Percentiles rank a stretch among this genome's conserved stretches.
Evolutionary conservation across 1,140 invertebrate species (phyloP).

Genomic region (Notospermus geniculatus): DNA sequence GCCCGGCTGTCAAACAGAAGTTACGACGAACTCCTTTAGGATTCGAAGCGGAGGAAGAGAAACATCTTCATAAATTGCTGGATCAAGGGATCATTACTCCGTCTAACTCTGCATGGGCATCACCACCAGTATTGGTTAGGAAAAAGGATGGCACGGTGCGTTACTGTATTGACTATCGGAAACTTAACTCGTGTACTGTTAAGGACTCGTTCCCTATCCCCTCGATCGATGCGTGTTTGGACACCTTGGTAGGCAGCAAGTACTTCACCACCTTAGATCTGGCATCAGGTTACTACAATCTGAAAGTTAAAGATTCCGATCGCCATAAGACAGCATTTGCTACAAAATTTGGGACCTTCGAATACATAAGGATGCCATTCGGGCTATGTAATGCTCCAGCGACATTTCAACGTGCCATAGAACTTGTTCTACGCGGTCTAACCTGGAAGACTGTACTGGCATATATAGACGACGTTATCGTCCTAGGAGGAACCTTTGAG

Average conservation of each 20-base stretch:
- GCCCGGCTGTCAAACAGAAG: not conserved
- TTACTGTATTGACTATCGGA: constrained; percentile 56
- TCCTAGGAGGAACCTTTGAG: constrained; percentile 42
- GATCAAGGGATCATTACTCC: not conserved
- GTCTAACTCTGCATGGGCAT: constrained; percentile 7
- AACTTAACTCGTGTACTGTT: constrained; percentile 50
- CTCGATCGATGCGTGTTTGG: constrained; percentile 47
- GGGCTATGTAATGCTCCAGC: constrained; percentile 34
- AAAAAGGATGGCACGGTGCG: constrained; percentile 16
- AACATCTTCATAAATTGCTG: not conserved
- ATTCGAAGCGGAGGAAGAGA: not conserved
- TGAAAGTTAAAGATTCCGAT: constrained; percentile 13
- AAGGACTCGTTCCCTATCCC: constrained; percentile 59
- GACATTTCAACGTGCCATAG: constrained; percentile 42
- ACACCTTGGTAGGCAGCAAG: not conserved
- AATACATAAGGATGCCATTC: constrained; percentile 21
- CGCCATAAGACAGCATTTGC: constrained; percentile 28
- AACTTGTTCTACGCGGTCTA: constrained; percentile 31
- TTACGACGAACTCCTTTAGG: not conserved
- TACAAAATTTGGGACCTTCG: constrained; percentile 22
- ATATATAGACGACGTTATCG: constrained; percentile 26
- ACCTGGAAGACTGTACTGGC: constrained; percentile 24
- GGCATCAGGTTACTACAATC: constrained; percentile 17
- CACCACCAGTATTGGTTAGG: constrained; percentile 7
- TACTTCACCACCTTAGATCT: constrained; percentile 22